Conservation (phyloP, 2,113 vertebrate genomes). For the Telmatochromis sp. region DNA sequence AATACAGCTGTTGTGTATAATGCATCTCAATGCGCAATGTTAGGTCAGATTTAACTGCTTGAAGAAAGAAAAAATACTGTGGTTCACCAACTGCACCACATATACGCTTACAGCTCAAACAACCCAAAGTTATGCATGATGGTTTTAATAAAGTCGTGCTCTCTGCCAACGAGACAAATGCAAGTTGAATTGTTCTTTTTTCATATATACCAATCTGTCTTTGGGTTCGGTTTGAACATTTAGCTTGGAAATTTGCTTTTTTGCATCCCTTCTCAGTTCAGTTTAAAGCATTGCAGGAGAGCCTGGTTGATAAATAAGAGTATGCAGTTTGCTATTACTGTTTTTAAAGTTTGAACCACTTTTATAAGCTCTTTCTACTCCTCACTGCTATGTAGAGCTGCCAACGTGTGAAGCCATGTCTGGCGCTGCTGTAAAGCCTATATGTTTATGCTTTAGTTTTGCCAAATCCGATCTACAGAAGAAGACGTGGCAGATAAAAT, state of each 20-base stretch:
- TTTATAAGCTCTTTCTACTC: not conserved
- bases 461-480: not conserved
- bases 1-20: not conserved
- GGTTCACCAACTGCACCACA: not conserved
- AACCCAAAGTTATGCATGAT: not conserved
- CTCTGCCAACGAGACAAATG: not conserved
- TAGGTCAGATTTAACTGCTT: not conserved
- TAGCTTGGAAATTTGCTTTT: not conserved
- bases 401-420: constrained; percentile 11
- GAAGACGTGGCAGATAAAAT: not conserved
- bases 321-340: not conserved
- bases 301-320: not conserved
- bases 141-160: not conserved
- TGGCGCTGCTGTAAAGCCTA: not conserved
- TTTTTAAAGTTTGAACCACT: not conserved
- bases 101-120: not conserved
- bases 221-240: not conserved
- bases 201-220: not conserved
- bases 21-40: not conserved
- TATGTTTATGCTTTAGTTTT: not conserved
- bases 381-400: constrained; percentile 1
- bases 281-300: not conserved
- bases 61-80: not conserved
- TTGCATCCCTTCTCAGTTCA: not conserved
- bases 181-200: not conserved